Conservation (phyloP, 2,888 invertebrate genomes). For the Drosophila nr. medialis region DNA sequence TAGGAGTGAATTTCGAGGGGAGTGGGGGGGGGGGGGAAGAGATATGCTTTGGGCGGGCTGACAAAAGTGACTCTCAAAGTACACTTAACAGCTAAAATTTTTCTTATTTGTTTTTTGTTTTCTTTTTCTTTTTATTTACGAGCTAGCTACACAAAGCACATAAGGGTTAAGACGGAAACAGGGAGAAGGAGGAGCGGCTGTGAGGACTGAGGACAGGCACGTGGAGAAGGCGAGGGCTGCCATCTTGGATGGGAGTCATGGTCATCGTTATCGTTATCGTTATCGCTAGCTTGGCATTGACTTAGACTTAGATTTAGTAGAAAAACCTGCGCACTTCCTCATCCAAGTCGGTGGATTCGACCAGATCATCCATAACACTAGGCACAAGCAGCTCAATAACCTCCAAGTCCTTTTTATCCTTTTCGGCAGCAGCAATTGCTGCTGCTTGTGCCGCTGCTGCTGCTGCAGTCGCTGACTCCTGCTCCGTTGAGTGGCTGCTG, state of each 20-base stretch:
- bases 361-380: constrained; percentile 68
- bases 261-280: constrained; percentile 15
- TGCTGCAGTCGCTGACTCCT: constrained; percentile 34
- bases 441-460: constrained; percentile 29
- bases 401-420: constrained; percentile 69
- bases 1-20: too few relatives aligned
- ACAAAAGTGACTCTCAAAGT: constrained; percentile 54
- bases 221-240: constrained; percentile 33
- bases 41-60: constrained; percentile 8
- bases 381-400: constrained; percentile 63
- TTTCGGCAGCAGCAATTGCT: constrained; percentile 44
- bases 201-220: constrained; percentile 41
- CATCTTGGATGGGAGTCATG: constrained; percentile 29
- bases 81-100: constrained; percentile 64
- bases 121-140: constrained; percentile 12
- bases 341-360: constrained; percentile 68
- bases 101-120: not conserved
- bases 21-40: too few relatives aligned
- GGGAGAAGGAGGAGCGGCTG: constrained; percentile 12
- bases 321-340: constrained; percentile 82
- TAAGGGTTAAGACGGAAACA: constrained; percentile 5
- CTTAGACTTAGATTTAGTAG: constrained; percentile 75
- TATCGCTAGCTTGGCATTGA: constrained; percentile 32
- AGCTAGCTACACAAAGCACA: constrained; percentile 62
- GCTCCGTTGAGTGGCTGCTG: constrained; percentile 26